Evolutionary conservation across 1,140 invertebrate genomes (phyloP).

Genomic region (Agrypnia vestita): DNA sequence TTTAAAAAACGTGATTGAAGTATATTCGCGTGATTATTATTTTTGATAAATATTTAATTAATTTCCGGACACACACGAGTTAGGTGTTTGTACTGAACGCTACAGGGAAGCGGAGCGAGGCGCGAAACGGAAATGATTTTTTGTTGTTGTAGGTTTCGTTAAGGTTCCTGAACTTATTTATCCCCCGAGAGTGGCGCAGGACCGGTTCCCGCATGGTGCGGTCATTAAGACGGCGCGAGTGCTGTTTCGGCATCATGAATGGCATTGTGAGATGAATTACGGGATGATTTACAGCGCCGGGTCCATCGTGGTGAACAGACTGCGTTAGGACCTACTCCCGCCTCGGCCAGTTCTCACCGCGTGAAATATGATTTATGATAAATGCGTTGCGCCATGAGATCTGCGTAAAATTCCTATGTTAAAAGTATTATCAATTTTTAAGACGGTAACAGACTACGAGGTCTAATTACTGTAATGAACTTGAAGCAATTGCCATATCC

Average conservation of each 20-base stretch:
- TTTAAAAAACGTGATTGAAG: too few species aligned
- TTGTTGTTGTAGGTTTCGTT: conserved; percentile 14
- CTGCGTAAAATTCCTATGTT: too few species aligned
- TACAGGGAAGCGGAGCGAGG: not conserved
- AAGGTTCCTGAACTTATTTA: conserved; percentile 20
- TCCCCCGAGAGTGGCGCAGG: not conserved
- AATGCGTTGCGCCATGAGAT: too few species aligned
- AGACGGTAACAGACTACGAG: too few species aligned
- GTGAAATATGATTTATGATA: not conserved
- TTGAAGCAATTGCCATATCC: too few species aligned
- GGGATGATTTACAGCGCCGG: conserved; percentile 25
- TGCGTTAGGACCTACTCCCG: not conserved
- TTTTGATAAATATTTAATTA: too few species aligned
- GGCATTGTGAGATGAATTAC: conserved; percentile 42
- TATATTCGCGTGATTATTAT: too few species aligned
- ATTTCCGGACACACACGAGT: too few species aligned
- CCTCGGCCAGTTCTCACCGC: not conserved
- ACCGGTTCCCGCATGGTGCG: conserved; percentile 23
- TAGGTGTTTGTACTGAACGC: too few species aligned
- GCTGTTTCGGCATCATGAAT: conserved; percentile 34
- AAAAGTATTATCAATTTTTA: too few species aligned
- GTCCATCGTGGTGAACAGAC: conserved; percentile 4
- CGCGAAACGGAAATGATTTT: conserved; percentile 15
- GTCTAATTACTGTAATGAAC: too few species aligned
- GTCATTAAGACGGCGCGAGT: conserved; percentile 26